These are phyloP conservation scores for Phocoena sinus DNA, from an alignment of 2,113 vertebrate species.

Conservation along the genomic window DNA sequence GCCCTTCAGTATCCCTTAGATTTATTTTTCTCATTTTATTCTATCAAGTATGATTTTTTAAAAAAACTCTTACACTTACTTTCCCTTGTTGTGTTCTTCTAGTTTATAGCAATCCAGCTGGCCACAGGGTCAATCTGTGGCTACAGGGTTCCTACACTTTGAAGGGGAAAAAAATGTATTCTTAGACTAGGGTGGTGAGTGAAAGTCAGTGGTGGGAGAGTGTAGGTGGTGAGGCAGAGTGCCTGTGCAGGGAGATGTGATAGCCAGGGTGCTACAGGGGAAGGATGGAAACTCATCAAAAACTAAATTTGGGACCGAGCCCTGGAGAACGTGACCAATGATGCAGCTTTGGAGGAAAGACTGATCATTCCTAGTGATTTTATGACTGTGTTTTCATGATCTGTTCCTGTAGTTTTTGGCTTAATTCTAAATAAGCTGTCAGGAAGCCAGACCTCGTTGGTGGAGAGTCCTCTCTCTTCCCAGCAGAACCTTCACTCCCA, in stretches of 20 bases:
- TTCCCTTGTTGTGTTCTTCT: neutral
- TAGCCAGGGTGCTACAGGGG: accelerated
- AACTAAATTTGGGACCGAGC: neutral
- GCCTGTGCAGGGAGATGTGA: accelerated
- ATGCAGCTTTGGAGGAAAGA: accelerated
- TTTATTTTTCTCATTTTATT: neutral
- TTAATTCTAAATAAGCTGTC: neutral
- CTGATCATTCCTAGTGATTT: neutral
- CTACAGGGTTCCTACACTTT: accelerated
- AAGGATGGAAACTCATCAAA: neutral
- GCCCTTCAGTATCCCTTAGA: accelerated
- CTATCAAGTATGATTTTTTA: neutral
- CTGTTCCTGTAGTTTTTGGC: neutral
- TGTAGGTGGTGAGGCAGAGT: accelerated
- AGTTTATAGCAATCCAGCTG: neutral
- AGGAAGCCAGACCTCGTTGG: accelerated
- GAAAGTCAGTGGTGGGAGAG: too few relatives aligned
- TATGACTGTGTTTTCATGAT: neutral
- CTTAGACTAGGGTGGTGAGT: accelerated
- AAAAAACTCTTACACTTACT: neutral
- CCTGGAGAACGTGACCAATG: neutral
- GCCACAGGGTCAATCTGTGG: neutral
- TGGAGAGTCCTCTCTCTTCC: accelerated
- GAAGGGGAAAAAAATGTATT: neutral
- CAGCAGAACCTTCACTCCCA: neutral